A percentile compares a stretch with the other conserved stretches of the same genome.
phyloP scores from a whole-genome alignment of 1,140 invertebrate genomes.

The Cataglyphis hispanica region DNA sequence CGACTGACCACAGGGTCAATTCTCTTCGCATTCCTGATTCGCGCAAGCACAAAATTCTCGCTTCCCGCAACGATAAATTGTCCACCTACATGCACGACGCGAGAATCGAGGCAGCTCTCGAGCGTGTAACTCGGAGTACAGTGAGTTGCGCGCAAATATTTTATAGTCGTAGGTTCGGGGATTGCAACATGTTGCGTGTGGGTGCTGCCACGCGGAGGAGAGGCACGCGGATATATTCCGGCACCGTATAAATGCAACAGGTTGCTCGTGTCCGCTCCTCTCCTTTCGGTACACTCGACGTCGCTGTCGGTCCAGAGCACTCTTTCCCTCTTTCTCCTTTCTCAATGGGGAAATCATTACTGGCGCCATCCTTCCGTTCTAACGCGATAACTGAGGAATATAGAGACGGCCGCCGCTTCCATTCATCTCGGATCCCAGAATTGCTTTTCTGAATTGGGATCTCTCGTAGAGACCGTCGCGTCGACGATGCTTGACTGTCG shows the following conservation, averaged over 20 bases:
- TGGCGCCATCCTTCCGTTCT: slow-evolving; percentile 26
- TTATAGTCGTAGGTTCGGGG: slow-evolving; percentile 17
- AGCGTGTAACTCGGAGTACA: slow-evolving; percentile 25
- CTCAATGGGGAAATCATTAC: slow-evolving; percentile 18
- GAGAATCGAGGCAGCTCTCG: neutral
- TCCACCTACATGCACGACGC: slow-evolving; percentile 6
- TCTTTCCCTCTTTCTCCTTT: slow-evolving; percentile 38
- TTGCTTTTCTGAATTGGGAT: slow-evolving; percentile 37
- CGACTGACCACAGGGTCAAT: neutral
- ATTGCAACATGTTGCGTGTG: slow-evolving; percentile 68
- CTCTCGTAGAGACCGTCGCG: slow-evolving; percentile 1
- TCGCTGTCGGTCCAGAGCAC: slow-evolving; percentile 53
- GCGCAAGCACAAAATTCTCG: slow-evolving; percentile 11
- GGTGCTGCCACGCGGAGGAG: slow-evolving; percentile 43
- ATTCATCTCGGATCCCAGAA: slow-evolving; percentile 54
- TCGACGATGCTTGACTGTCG: neutral
- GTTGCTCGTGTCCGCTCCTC: slow-evolving; percentile 68
- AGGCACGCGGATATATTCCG: slow-evolving; percentile 60
- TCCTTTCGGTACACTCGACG: slow-evolving; percentile 32
- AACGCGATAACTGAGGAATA: slow-evolving; percentile 51
- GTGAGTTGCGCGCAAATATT: slow-evolving; percentile 53
- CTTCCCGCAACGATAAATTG: slow-evolving; percentile 48
- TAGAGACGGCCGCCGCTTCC: slow-evolving; percentile 29
- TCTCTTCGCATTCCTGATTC: slow-evolving; percentile 21
- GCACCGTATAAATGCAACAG: slow-evolving; percentile 62